These are phyloP conservation scores for Condylura cristata DNA, from an alignment of 2,113 vertebrate species.

Conservation along the genomic window DNA sequence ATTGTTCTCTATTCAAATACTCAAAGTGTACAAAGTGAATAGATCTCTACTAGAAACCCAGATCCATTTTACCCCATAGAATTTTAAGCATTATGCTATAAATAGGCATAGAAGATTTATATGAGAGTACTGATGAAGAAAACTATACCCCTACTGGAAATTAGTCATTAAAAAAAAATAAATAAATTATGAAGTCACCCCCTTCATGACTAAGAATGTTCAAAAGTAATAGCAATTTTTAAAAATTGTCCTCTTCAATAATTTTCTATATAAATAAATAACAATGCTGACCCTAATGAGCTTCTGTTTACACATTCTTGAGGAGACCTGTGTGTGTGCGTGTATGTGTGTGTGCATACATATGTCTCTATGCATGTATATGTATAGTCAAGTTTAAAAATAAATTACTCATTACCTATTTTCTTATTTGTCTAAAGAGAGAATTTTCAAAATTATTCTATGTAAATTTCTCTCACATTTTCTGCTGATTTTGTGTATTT, in stretches of 20 bases:
- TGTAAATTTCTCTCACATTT: neutral
- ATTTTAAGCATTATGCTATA: neutral
- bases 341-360: neutral
- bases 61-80: neutral
- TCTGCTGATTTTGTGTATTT: constrained; percentile 1
- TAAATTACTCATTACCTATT: neutral
- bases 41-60: neutral
- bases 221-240: neutral
- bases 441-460: neutral
- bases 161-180: neutral
- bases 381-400: neutral
- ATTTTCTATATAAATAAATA: constrained; percentile 34
- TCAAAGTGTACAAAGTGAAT: neutral
- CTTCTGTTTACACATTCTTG: neutral
- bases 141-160: neutral
- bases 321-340: neutral
- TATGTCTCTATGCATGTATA: neutral
- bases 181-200: neutral
- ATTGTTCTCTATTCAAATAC: neutral
- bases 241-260: neutral
- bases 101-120: neutral
- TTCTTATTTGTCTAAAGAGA: neutral
- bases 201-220: neutral
- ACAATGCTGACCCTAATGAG: neutral
- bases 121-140: neutral